Base-by-base conservation (phyloP, 2,888 invertebrate genomes). In the Clistopyga incitator region DNA sequence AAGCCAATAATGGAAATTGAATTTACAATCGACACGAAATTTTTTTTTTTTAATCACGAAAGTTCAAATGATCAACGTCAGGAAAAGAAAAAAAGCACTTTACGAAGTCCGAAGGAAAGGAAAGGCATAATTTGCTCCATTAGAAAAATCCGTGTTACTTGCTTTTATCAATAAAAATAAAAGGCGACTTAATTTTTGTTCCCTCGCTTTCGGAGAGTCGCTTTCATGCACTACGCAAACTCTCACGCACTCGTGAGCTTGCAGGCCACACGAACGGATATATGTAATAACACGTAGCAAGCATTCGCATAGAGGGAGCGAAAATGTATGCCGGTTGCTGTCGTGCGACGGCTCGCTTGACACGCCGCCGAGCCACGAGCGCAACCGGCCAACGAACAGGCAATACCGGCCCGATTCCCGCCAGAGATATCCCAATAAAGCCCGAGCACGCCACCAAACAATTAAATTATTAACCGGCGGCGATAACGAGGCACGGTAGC, bases 401-500 rank as follows among this genome's bases (percentile, higher is more conserved):
- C 64, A 67, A 65, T 70, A 76, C 38, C 34, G 52, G 70, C 74
- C 68, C 88, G 92, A 92, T 92, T 88, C 88, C 82, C 89, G 85
- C 85, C 86, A 79, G 86, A 93, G 92, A 92, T 92, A 92, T 89
- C 88, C 90, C 90, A 92, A 91, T 92, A 91, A 91, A 90, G 89
- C 87, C 82, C 85, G 78, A 86, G 91, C 93, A 92, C 92, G 92
- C 92, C 89, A 93, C 89, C 88, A 90, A 92, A 92, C 92, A 92
- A 93, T 93, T 93, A 92, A 92, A 93, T 92, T 92, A 92, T 92
- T 92, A 92, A 92, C 90, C 89, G 88, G 88, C 88, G 89, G 88
- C 91, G 92, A 92, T 92, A 92, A 92, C 92, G 90, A 90, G 89
- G 86, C 85, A 87, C 84, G 86, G 85, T 86, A 86, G 87, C 90